phyloP scores from a whole-genome alignment of 2,888 invertebrate species.

The Selenia dentaria region DNA sequence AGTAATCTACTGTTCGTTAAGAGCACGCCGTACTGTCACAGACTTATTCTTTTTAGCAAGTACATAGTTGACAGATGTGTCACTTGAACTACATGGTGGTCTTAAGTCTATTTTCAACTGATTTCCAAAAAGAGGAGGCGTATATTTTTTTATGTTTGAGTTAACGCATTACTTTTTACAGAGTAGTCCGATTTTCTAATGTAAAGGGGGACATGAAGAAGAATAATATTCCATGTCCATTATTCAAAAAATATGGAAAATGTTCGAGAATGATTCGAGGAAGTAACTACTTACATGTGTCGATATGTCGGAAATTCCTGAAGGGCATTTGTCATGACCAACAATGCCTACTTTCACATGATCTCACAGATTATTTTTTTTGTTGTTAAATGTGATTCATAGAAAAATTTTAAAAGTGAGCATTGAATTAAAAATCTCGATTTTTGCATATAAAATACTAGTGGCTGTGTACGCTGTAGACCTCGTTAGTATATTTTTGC shows the following conservation, averaged over 20 bases:
- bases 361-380: conserved; percentile 89
- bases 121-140: too few relatives aligned
- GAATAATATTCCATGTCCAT: conserved; percentile 92
- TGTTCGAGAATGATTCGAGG: conserved; percentile 90
- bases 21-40: conserved; percentile 13
- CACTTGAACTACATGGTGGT: conserved; percentile 12
- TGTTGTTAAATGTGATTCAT: too few relatives aligned
- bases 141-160: too few relatives aligned
- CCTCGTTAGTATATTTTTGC: too few relatives aligned
- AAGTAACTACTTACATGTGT: conserved; percentile 92
- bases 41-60: conserved; percentile 1
- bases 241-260: conserved; percentile 92
- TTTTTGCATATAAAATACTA: too few relatives aligned
- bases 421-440: too few relatives aligned
- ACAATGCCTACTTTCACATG: conserved; percentile 92
- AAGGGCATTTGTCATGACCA: conserved; percentile 91
- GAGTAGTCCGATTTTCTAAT: too few relatives aligned
- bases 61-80: conserved; percentile 1
- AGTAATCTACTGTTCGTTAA: conserved; percentile 9
- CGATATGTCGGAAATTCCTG: conserved; percentile 94
- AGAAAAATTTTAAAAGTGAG: too few relatives aligned
- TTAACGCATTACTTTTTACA: too few relatives aligned
- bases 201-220: conserved; percentile 73
- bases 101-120: neutral
- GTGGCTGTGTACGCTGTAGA: too few relatives aligned